A percentile compares a stretch with the other conserved stretches of the same genome.
Conservation (phyloP, 2,888 invertebrate genomes). For the Koerneria pararmatus region DNA sequence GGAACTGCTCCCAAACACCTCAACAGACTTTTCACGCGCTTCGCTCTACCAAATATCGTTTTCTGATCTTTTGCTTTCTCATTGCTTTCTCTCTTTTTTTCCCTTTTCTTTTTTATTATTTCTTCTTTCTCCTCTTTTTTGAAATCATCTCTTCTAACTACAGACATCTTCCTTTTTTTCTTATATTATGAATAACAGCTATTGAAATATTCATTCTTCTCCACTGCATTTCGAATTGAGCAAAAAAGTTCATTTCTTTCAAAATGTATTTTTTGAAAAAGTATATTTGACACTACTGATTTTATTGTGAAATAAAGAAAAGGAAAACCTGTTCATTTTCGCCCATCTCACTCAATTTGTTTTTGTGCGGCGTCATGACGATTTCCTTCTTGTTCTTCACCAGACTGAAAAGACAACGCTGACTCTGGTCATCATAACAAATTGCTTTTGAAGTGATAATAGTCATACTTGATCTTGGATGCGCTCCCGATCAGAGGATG, state of each 20-base stretch:
- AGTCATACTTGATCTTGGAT: constrained; percentile 49
- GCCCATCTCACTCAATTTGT: constrained; percentile 44
- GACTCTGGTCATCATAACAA: not conserved
- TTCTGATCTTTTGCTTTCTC: no score
- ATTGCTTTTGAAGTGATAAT: not conserved
- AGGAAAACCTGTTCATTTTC: constrained; percentile 33
- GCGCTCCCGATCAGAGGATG: constrained; percentile 55
- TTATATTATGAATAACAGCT: no score
- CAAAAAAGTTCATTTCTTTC: no score
- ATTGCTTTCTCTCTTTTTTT: no score
- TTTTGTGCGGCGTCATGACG: constrained; percentile 57
- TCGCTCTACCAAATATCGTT: no score
- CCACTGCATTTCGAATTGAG: no score
- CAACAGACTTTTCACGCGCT: no score
- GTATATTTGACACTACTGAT: not conserved
- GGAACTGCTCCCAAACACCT: no score
- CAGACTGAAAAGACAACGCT: constrained; percentile 37
- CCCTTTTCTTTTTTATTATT: no score
- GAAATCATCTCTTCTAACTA: not conserved
- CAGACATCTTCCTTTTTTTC: not conserved
- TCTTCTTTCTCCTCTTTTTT: no score
- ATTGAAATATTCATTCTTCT: no score
- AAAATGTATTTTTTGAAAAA: no score
- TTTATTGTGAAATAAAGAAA: not conserved
- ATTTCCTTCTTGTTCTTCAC: constrained; percentile 45